Percentiles rank a stretch among this genome's conserved stretches.
Conservation (phyloP, 2,113 vertebrate species). For the Dipodomys spectabilis region DNA sequence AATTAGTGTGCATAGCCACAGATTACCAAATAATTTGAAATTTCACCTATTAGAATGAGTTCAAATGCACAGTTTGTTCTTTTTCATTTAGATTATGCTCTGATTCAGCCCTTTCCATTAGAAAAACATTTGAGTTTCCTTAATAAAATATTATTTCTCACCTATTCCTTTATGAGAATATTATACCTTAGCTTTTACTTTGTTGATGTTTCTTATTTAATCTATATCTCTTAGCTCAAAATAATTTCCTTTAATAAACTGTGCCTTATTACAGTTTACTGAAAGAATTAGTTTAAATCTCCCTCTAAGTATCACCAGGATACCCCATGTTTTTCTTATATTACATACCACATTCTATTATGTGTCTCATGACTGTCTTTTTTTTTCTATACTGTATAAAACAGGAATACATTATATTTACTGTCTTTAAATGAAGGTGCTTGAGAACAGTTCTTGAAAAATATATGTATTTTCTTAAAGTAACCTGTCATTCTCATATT, state of each 20-base stretch:
- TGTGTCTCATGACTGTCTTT: background rate
- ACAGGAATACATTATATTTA: background rate
- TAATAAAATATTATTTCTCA: background rate
- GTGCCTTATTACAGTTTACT: background rate
- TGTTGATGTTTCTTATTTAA: background rate
- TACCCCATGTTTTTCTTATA: background rate
- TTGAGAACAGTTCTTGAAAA: background rate
- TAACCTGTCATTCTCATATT: background rate
- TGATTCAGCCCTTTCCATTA: background rate
- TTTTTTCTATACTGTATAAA: background rate
- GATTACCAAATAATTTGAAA: background rate
- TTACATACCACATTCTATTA: background rate
- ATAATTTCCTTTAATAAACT: background rate
- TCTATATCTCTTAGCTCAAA: background rate
- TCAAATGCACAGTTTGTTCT: background rate
- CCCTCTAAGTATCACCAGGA: background rate
- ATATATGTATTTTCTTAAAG: background rate
- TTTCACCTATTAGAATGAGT: background rate
- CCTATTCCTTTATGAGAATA: background rate
- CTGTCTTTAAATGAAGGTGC: background rate
- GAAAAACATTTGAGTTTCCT: background rate
- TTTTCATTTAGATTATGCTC: background rate
- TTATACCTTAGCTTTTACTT: background rate
- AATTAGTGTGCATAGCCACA: background rate
- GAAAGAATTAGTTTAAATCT: background rate